Percentiles rank a stretch among this genome's conserved stretches.
Conservation (phyloP, 2,888 invertebrate species). For the Drosophila buzzatii region DNA sequence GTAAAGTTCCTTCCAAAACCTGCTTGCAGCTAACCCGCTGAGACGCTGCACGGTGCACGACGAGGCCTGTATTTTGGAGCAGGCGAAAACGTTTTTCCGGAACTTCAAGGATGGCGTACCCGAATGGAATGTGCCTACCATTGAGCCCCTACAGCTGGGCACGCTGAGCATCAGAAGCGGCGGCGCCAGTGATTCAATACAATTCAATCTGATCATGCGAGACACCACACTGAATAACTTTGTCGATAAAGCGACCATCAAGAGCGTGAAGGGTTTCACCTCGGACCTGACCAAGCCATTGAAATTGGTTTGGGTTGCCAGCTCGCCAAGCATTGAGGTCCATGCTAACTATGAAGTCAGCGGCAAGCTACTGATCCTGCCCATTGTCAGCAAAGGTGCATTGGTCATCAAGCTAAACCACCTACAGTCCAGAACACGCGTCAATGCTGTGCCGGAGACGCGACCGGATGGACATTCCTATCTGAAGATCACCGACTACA, state of each 20-base stretch:
- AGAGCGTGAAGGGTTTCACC: conserved; percentile 63
- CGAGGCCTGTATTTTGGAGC: conserved; percentile 55
- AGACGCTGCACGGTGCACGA: conserved; percentile 63
- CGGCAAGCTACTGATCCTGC: conserved; percentile 71
- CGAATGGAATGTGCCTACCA: conserved; percentile 36
- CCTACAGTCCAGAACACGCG: conserved; percentile 33
- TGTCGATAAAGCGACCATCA: conserved; percentile 29
- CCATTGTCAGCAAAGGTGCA: conserved; percentile 66
- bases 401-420: conserved; percentile 44
- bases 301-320: conserved; percentile 37
- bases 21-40: conserved; percentile 53
- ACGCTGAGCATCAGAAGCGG: conserved; percentile 56
- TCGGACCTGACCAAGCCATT: conserved; percentile 62
- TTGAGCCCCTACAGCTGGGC: conserved; percentile 59
- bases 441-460: conserved; percentile 43
- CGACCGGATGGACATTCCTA: conserved; percentile 62
- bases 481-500: conserved; percentile 54
- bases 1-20: neutral
- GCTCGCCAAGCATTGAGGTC: conserved; percentile 42
- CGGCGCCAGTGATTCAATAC: conserved; percentile 43
- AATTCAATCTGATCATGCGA: conserved; percentile 61
- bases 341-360: conserved; percentile 65
- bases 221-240: conserved; percentile 60
- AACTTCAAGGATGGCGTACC: conserved; percentile 54
- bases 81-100: conserved; percentile 42